phyloP scores from a whole-genome alignment of 2,113 vertebrate genomes.

The Thryonomys swinderianus region DNA sequence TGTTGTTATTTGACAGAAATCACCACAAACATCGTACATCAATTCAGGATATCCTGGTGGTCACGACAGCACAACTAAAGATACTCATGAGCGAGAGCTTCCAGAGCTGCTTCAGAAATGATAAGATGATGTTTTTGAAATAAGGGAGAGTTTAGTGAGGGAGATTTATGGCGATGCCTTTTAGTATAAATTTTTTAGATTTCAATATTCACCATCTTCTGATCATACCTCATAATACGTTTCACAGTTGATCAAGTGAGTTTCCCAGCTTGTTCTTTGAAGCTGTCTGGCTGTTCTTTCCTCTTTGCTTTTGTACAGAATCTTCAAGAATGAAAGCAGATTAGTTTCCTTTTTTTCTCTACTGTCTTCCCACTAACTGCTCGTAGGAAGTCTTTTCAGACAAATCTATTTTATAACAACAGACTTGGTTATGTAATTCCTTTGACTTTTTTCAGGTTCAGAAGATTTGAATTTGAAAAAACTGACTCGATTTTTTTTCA shows the following conservation, averaged over 20 bases:
- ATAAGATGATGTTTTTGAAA: background rate
- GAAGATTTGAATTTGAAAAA: constrained; percentile 45
- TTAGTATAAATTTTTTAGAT: background rate
- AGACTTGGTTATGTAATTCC: constrained; percentile 37
- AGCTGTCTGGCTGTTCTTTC: background rate
- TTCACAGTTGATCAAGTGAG: background rate
- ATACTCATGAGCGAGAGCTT: background rate
- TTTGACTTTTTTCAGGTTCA: constrained; percentile 21
- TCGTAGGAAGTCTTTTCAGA: constrained; percentile 26
- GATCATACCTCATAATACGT: background rate
- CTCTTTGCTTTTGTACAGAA: background rate
- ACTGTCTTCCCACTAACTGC: background rate
- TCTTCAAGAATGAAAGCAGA: background rate
- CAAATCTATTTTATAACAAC: constrained; percentile 2
- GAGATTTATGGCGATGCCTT: background rate
- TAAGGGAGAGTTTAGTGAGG: background rate
- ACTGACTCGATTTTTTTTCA: background rate
- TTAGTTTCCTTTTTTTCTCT: background rate
- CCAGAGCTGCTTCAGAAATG: background rate
- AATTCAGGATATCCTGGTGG: background rate
- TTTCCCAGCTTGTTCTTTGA: background rate
- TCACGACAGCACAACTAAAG: background rate
- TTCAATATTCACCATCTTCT: background rate
- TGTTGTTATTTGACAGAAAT: background rate
- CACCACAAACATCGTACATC: background rate